phyloP scores from a whole-genome alignment of 2,113 vertebrate genomes.

The Zapus hudsonius region DNA sequence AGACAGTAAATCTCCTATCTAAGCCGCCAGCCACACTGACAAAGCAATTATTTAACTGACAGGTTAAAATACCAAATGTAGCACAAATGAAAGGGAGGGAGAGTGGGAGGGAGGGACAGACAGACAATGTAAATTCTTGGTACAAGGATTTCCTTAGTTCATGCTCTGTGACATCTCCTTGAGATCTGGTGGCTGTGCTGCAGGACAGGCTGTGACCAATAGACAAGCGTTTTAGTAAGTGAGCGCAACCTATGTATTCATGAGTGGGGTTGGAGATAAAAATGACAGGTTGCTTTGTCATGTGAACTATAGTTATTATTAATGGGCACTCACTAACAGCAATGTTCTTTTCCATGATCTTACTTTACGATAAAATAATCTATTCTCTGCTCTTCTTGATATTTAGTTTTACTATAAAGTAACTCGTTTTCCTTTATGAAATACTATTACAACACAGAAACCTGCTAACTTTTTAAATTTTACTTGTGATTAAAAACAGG shows the following conservation, averaged over 20 bases:
- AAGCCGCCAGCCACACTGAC: conserved; percentile 47
- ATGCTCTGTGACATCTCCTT: neutral
- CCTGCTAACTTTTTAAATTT: conserved; percentile 4
- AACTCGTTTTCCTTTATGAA: conserved; percentile 17
- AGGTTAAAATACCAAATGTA: conserved; percentile 42
- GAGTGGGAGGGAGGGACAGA: neutral
- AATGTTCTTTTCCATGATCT: neutral
- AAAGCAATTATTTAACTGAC: conserved; percentile 56
- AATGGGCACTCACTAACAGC: neutral
- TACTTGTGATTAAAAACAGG: conserved; percentile 57
- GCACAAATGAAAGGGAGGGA: conserved; percentile 25
- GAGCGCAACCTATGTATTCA: neutral
- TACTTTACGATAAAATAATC: neutral
- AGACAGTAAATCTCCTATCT: conserved; percentile 68
- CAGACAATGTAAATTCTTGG: neutral
- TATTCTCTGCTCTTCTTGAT: neutral
- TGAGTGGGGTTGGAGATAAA: neutral
- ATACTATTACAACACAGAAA: conserved; percentile 33
- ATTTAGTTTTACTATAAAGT: conserved; percentile 14
- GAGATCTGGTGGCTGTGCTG: neutral
- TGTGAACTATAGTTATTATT: conserved; percentile 18
- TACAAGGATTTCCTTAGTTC: conserved; percentile 32
- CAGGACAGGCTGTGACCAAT: neutral
- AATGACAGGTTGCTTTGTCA: neutral
- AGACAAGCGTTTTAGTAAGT: neutral